Evolutionary conservation across 2,888 invertebrate genomes (phyloP).

Genomic region (Dryococelus australis): DNA sequence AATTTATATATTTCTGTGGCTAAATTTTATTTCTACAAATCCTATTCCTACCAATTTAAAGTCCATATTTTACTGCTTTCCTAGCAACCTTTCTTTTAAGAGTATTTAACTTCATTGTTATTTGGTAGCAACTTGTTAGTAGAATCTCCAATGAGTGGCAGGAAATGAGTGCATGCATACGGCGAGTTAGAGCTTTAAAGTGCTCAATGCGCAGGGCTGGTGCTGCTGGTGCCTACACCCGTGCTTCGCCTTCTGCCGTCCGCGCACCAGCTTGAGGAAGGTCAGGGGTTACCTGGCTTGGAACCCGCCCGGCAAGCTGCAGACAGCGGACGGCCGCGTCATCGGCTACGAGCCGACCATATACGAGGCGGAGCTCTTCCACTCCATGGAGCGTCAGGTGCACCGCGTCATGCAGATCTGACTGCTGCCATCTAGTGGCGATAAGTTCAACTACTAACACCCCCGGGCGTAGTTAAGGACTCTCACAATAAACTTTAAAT

Average conservation of each 20-base stretch:
- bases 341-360: background rate
- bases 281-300: background rate
- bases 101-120: too few relatives aligned
- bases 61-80: too few relatives aligned
- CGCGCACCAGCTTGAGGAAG: background rate
- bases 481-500: too few relatives aligned
- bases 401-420: background rate
- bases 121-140: too few relatives aligned
- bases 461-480: too few relatives aligned
- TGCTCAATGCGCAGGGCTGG: background rate
- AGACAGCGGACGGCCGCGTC: background rate
- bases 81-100: too few relatives aligned
- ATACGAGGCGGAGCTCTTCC: background rate
- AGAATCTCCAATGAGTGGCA: too few relatives aligned
- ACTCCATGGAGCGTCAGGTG: background rate
- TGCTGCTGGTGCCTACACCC: background rate
- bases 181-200: too few relatives aligned
- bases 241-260: background rate
- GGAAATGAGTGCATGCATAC: too few relatives aligned
- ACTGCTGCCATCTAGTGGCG: background rate
- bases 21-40: too few relatives aligned
- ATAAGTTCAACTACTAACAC: background rate
- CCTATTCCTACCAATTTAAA: too few relatives aligned
- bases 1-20: too few relatives aligned
- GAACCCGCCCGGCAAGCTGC: background rate